These are phyloP conservation scores for Venusia cambrica DNA, from an alignment of 2,888 invertebrate species.

Conservation along the genomic window DNA sequence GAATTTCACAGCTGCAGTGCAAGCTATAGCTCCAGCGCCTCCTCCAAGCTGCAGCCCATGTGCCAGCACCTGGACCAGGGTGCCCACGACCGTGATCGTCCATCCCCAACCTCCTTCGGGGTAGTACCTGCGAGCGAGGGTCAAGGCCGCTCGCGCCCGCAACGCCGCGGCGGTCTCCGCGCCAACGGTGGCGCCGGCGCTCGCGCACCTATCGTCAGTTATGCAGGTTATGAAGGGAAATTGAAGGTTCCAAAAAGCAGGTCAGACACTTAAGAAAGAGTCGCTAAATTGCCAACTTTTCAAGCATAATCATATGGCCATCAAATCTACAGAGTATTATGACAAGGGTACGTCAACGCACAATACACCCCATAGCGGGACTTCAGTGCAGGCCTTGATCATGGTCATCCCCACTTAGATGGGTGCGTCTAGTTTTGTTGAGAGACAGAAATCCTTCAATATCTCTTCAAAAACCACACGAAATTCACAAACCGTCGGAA, in stretches of 20 bases:
- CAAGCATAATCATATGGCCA: too few relatives aligned
- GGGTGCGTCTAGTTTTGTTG: too few relatives aligned
- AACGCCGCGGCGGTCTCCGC: conserved; percentile 71
- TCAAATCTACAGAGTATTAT: too few relatives aligned
- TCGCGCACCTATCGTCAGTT: conserved; percentile 69
- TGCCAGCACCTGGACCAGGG: conserved; percentile 86
- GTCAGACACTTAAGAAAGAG: too few relatives aligned
- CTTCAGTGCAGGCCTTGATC: too few relatives aligned
- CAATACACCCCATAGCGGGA: too few relatives aligned
- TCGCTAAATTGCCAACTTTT: too few relatives aligned
- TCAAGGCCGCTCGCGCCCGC: conserved; percentile 82
- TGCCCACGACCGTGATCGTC: conserved; percentile 87
- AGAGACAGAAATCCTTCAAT: too few relatives aligned
- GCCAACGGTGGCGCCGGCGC: conserved; percentile 70
- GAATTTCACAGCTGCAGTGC: conserved; percentile 82
- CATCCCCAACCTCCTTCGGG: conserved; percentile 95
- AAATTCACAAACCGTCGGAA: conserved; percentile 71
- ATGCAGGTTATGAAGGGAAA: conserved; percentile 25
- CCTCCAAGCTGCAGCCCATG: conserved; percentile 89
- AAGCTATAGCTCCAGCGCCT: conserved; percentile 83
- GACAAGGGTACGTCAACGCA: too few relatives aligned
- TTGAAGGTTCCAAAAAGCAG: background rate
- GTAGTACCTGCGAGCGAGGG: conserved; percentile 88
- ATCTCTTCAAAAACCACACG: conserved; percentile 33
- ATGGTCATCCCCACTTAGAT: too few relatives aligned